Evolutionary conservation across 2,797 vertebrate genomes (phyloP).

Genomic region (Loris lydekkerianus): DNA sequence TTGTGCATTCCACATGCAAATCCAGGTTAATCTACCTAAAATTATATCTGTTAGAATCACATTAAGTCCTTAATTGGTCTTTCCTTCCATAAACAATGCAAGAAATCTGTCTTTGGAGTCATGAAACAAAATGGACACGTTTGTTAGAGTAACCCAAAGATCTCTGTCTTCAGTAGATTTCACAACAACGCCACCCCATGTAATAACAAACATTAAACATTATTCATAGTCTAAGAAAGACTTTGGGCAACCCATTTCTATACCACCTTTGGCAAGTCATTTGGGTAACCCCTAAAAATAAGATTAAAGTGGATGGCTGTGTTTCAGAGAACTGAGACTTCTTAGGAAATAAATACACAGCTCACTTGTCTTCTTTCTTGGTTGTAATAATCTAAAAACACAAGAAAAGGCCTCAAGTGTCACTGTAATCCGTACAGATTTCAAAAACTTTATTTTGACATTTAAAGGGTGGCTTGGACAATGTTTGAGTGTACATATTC

Average conservation of each 20-base stretch:
- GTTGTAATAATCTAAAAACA: conserved; percentile 53
- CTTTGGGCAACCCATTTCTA: conserved; percentile 28
- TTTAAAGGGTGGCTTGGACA: conserved; percentile 25
- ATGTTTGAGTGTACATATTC: conserved; percentile 13
- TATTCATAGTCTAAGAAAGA: background rate
- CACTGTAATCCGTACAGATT: conserved; percentile 15
- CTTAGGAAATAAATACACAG: background rate
- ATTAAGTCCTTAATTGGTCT: background rate
- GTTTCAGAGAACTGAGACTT: conserved; percentile 45
- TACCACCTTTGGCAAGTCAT: background rate
- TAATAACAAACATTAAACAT: background rate
- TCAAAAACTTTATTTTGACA: background rate
- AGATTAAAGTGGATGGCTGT: background rate
- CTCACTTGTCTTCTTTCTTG: conserved; percentile 16
- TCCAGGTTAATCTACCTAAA: background rate
- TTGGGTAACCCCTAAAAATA: conserved; percentile 38
- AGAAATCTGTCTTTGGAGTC: background rate
- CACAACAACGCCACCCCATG: background rate
- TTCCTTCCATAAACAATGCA: background rate
- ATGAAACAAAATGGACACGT: background rate
- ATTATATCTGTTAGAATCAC: background rate
- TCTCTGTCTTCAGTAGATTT: background rate
- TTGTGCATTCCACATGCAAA: background rate
- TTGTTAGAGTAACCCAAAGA: conserved; percentile 17
- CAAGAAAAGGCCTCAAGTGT: conserved; percentile 17